Conservation (phyloP, 1,140 invertebrate species). For the Pogonognathellus flavescens region DNA sequence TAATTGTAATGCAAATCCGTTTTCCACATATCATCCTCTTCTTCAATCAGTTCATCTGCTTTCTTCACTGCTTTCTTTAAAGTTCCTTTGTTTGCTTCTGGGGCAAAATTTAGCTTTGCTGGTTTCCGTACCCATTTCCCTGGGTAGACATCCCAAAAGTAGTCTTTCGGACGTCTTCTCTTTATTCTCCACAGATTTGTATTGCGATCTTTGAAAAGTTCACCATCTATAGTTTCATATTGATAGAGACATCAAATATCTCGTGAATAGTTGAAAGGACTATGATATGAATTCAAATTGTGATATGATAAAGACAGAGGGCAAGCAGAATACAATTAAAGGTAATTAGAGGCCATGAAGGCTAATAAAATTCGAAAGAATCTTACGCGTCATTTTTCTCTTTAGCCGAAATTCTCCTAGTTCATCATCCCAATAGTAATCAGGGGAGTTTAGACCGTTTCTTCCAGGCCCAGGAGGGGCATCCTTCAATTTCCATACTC, state of each 20-base stretch:
- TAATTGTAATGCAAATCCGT: neutral
- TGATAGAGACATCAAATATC: neutral
- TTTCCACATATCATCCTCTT: neutral
- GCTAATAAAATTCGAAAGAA: neutral
- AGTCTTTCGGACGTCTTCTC: neutral
- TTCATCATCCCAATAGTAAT: constrained; percentile 39
- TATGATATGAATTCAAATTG: too few relatives aligned
- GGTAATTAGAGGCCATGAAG: neutral
- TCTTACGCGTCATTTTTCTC: neutral
- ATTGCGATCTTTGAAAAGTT: neutral
- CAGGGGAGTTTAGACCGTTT: neutral
- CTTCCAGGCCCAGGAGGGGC: neutral
- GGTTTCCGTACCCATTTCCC: neutral
- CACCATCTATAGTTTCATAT: neutral
- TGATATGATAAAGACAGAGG: too few relatives aligned
- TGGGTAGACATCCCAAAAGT: neutral
- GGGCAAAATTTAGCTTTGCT: neutral
- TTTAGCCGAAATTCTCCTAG: neutral
- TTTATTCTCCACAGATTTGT: constrained; percentile 15
- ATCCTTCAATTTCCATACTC: constrained; percentile 16
- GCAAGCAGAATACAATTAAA: too few relatives aligned
- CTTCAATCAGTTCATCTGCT: neutral
- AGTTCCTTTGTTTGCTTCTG: neutral
- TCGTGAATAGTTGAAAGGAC: too few relatives aligned
- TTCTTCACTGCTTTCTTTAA: neutral